Evolutionary conservation across 2,113 vertebrate genomes (phyloP), one percentile per base, ranked within the genome.

Genomic region (Zosterops hypoxanthus): DNA sequence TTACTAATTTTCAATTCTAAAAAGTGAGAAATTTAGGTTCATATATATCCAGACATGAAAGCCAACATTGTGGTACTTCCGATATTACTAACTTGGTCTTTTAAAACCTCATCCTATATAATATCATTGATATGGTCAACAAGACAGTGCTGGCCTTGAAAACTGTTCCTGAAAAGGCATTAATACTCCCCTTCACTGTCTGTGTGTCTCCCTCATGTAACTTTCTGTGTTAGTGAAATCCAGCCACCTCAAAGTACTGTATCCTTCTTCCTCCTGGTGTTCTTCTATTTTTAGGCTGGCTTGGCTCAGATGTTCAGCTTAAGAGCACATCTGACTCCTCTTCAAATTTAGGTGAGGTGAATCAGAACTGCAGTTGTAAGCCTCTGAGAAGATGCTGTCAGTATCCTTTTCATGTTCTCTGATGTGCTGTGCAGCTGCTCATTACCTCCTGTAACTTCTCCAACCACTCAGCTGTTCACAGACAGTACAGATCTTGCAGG

Each of bases 161-260:
- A 46, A 57, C 2, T 39, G 20, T 7, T 71, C 24, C 42, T 53
- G 10, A 41, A 53, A 76, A 76, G 14, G 18, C 26, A 11, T 6
- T 41, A n/a, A 0, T 25, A 16, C 5, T 42, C 16, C 24, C 28
- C 23, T 64, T 11, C 9, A 9, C 21, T 18, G 0, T 42, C 5
- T 46, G 23, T 2, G 11, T 55, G 8, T 22, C 19, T 82, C 22
- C 75, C 31, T 39, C 17, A 18, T 5, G 10, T 39, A 55, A 23
- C 14, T 49, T 57, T 29, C 55, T 84, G 18, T 22, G 28, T 13
- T 33, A 15, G 6, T 39, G 63, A 87, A 53, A 87, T 90, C 24
- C 53, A 84, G 26, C 3, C 31, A 34, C 16, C 8, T 44, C 9
- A 21, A 21, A 28, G n/a, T 3, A n/a, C 11, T 25, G 5, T 41